Conservation (phyloP, 2,888 invertebrate species). For the Apocheima hispidaria region DNA sequence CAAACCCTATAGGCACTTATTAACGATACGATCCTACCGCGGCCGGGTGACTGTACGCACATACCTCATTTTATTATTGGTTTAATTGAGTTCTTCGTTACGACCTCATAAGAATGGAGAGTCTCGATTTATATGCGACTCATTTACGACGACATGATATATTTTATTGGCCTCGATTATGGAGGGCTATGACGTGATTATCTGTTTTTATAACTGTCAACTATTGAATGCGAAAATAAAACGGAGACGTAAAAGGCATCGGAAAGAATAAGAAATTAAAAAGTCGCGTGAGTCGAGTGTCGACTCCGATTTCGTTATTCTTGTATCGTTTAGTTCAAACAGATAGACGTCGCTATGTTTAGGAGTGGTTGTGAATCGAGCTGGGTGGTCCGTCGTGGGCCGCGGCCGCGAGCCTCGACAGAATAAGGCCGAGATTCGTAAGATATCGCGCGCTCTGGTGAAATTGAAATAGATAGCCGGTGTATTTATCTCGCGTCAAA, state of each 20-base stretch:
- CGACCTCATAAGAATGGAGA: constrained; percentile 61
- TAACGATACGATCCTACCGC: constrained; percentile 48
- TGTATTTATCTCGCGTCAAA: constrained; percentile 75
- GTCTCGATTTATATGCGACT: constrained; percentile 62
- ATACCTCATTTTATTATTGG: constrained; percentile 67
- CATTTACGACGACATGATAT: constrained; percentile 68
- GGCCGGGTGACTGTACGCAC: constrained; percentile 54
- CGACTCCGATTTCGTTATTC: constrained; percentile 66
- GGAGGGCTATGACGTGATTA: constrained; percentile 63
- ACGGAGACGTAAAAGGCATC: constrained; percentile 43
- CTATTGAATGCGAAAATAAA: constrained; percentile 54
- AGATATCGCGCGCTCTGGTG: constrained; percentile 77
- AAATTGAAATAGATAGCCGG: constrained; percentile 81
- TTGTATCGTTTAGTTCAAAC: constrained; percentile 72
- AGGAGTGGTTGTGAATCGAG: constrained; percentile 71
- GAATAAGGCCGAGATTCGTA: constrained; percentile 81
- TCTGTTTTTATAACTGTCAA: constrained; percentile 62
- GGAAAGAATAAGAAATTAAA: constrained; percentile 41
- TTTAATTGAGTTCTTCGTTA: constrained; percentile 68
- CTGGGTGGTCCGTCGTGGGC: constrained; percentile 78
- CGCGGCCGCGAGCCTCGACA: constrained; percentile 59
- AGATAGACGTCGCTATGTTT: constrained; percentile 75
- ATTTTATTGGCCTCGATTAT: constrained; percentile 61
- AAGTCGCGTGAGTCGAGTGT: constrained; percentile 43
- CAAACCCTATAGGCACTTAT: constrained; percentile 33